Percentiles rank a stretch among this genome's conserved stretches.
phyloP scores from a whole-genome alignment of 2,797 vertebrate genomes.

The Buphagus erythrorhynchus region DNA sequence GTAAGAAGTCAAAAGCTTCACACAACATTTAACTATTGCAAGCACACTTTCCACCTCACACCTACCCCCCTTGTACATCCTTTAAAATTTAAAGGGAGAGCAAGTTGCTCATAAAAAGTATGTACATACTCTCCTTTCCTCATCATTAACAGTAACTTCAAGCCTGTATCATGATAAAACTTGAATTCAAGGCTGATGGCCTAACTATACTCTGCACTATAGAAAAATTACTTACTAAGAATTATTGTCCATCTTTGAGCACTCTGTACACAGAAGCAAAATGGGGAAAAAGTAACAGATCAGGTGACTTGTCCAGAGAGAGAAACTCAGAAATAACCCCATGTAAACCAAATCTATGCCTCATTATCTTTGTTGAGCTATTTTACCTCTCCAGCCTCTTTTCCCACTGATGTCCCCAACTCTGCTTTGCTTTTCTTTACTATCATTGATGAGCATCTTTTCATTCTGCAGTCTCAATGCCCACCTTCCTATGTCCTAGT shows the following conservation, averaged over 20 bases:
- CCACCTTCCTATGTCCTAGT: background rate
- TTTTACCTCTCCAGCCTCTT: background rate
- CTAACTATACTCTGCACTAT: background rate
- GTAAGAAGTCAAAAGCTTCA: background rate
- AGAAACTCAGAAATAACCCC: background rate
- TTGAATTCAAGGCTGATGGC: background rate
- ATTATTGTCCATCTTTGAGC: background rate
- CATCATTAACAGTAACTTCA: background rate
- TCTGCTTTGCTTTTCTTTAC: background rate
- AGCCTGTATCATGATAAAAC: background rate
- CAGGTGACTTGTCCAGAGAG: background rate
- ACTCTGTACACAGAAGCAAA: background rate
- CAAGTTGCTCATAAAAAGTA: background rate
- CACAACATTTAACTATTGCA: background rate
- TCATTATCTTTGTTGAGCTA: background rate
- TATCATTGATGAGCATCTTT: background rate
- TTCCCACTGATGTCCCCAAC: rapidly evolving
- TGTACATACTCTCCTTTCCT: background rate
- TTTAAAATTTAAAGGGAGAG: background rate
- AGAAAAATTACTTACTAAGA: background rate
- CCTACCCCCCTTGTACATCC: rapidly evolving
- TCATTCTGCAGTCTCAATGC: background rate
- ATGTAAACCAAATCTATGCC: background rate
- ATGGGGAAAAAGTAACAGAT: background rate
- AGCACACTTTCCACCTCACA: background rate